Evolutionary conservation across 2,797 vertebrate genomes (phyloP).

Genomic region (Anguilla pacifica): DNA sequence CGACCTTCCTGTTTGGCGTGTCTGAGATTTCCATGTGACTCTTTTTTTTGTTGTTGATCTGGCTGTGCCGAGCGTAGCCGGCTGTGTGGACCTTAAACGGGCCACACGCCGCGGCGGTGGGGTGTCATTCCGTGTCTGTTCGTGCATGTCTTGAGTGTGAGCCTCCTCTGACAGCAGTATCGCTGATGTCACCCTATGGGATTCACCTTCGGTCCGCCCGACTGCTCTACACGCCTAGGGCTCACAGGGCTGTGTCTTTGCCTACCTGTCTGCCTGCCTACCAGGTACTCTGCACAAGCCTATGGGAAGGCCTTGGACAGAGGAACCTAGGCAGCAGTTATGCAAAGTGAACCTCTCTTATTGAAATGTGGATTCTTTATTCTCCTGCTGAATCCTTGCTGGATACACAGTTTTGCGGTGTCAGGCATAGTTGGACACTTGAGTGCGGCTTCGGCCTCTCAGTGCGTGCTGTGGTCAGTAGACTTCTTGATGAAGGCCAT

Average conservation of each 20-base stretch:
- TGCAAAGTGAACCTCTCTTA: not conserved
- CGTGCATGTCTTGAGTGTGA: not conserved
- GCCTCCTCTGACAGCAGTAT: not conserved
- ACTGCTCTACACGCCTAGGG: not conserved
- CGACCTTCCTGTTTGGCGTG: not conserved
- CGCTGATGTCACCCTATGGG: not conserved
- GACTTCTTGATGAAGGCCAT: not conserved
- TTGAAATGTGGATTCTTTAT: not conserved
- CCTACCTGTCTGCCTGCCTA: not conserved
- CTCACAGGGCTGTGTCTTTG: not conserved
- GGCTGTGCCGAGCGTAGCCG: not conserved
- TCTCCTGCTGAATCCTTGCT: not conserved
- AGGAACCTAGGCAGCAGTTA: not conserved
- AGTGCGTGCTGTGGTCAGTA: not conserved
- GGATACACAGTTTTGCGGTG: not conserved
- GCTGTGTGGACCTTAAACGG: not conserved
- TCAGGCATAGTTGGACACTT: not conserved
- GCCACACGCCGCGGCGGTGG: not conserved
- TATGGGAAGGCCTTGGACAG: not conserved
- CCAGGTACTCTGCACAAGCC: not conserved
- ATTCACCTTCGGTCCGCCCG: not conserved
- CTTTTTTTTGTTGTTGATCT: not conserved
- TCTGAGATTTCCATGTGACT: not conserved
- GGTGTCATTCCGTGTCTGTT: not conserved
- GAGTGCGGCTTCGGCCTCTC: not conserved